These are phyloP conservation scores for Rhincodon typus DNA, from an alignment of 2,797 vertebrate species.

Conservation along the genomic window DNA sequence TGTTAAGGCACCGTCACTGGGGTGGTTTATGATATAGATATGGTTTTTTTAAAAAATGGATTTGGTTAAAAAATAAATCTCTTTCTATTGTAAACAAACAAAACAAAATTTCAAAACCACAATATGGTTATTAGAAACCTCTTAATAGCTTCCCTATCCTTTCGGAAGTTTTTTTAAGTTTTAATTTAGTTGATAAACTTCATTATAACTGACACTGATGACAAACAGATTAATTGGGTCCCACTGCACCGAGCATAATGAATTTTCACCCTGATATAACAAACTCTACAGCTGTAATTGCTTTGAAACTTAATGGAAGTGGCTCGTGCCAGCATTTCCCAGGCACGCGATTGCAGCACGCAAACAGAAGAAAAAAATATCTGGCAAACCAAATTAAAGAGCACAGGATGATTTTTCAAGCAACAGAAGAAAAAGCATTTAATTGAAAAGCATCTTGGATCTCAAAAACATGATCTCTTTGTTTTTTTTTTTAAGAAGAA, in stretches of 20 bases:
- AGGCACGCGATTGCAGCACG: neutral
- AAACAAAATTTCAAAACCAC: neutral
- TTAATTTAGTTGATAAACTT: slow-evolving; percentile 18
- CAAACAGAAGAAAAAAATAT: neutral
- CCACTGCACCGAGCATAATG: neutral
- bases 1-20: neutral
- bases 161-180: neutral
- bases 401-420: neutral
- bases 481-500: neutral
- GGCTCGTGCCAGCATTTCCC: neutral
- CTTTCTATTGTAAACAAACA: neutral
- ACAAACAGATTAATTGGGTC: neutral
- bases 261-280: neutral
- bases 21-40: neutral
- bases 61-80: neutral
- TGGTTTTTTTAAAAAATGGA: neutral
- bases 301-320: neutral
- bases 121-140: neutral
- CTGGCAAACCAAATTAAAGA: neutral
- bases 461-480: neutral
- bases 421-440: neutral
- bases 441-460: neutral
- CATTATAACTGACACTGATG: neutral
- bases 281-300: slow-evolving; percentile 17
- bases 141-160: neutral